phyloP scores from a whole-genome alignment of 2,113 vertebrate genomes.

The Rutilus rutilus region DNA sequence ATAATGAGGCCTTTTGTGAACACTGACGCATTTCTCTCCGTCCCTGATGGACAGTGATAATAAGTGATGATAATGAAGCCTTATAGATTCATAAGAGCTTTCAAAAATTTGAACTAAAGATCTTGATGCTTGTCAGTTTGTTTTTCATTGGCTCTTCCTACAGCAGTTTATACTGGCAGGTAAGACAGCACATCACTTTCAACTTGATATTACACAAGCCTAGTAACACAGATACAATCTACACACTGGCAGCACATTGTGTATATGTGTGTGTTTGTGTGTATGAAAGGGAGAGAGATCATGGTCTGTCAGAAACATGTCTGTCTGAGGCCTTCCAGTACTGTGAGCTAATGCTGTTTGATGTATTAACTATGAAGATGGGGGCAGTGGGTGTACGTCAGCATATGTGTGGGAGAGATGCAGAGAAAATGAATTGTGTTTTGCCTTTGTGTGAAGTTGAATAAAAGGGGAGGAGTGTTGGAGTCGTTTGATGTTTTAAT shows the following conservation, averaged over 20 bases:
- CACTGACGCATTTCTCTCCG: slow-evolving; percentile 10
- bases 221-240: slow-evolving; percentile 71
- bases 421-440: slow-evolving; percentile 29
- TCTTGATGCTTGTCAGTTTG: slow-evolving; percentile 52
- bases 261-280: slow-evolving; percentile 59
- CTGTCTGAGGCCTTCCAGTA: slow-evolving; percentile 77
- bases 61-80: background rate
- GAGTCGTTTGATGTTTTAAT: slow-evolving; percentile 78
- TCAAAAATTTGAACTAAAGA: background rate
- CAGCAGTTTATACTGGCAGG: slow-evolving; percentile 67
- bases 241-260: slow-evolving; percentile 72
- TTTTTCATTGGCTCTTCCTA: slow-evolving; percentile 54
- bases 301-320: slow-evolving; percentile 74
- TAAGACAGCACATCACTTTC: slow-evolving; percentile 66
- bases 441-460: slow-evolving; percentile 30
- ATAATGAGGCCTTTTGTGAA: slow-evolving; percentile 1
- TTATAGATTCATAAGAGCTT: slow-evolving; percentile 11
- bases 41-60: background rate
- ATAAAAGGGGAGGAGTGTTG: slow-evolving; percentile 62
- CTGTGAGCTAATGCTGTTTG: slow-evolving; percentile 79
- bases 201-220: slow-evolving; percentile 73
- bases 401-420: slow-evolving; percentile 34
- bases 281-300: slow-evolving; percentile 66
- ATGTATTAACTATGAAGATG: slow-evolving; percentile 81
- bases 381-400: slow-evolving; percentile 57